phyloP scores from a whole-genome alignment of 2,888 invertebrate genomes.

The Cepaea hortensis region DNA sequence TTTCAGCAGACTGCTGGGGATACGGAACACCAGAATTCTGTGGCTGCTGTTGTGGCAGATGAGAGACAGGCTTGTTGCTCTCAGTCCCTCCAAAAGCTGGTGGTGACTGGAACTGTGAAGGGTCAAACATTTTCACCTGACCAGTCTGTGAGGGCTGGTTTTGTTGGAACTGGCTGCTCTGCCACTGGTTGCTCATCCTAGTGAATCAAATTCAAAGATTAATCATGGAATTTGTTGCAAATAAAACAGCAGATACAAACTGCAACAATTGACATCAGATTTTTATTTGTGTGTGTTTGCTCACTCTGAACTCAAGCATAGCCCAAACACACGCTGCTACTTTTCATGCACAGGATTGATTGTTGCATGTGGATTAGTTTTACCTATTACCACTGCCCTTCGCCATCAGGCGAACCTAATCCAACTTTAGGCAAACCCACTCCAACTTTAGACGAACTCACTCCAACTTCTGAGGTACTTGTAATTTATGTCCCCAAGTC shows the following conservation, averaged over 20 bases:
- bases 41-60: background rate
- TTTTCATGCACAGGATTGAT: too few relatives aligned
- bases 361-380: too few relatives aligned
- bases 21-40: background rate
- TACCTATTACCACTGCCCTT: too few relatives aligned
- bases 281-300: too few relatives aligned
- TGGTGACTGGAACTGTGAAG: conserved; percentile 59
- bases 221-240: background rate
- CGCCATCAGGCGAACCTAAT: too few relatives aligned
- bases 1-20: conserved; percentile 5
- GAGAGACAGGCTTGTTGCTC: background rate
- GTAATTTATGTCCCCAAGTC: too few relatives aligned
- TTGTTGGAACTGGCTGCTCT: conserved; percentile 43
- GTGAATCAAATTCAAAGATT: background rate
- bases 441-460: too few relatives aligned
- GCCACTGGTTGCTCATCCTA: conserved; percentile 51
- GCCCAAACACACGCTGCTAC: too few relatives aligned
- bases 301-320: too few relatives aligned
- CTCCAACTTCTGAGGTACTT: too few relatives aligned
- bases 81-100: conserved; percentile 13
- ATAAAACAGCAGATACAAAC: background rate
- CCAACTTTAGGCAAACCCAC: too few relatives aligned
- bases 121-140: conserved; percentile 65
- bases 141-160: conserved; percentile 47
- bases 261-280: background rate